phyloP scores from a whole-genome alignment of 2,888 invertebrate genomes.

The Plutella xylostella region DNA sequence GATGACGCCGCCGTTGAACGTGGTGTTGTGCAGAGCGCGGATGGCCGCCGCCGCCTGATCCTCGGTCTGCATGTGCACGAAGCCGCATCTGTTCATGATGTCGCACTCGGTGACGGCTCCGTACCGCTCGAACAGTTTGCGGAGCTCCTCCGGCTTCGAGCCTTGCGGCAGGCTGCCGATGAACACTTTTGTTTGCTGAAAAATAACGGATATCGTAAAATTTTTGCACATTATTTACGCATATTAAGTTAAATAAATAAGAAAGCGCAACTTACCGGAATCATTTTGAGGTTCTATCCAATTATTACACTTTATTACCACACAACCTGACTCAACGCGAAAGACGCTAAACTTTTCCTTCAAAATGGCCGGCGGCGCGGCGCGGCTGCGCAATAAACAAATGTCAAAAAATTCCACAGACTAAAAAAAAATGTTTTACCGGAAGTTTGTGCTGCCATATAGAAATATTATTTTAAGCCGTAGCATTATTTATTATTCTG shows the following conservation, averaged over 20 bases:
- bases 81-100: slow-evolving; percentile 94
- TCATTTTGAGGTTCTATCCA: slow-evolving; percentile 37
- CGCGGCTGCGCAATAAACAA: too few relatives aligned
- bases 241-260: neutral
- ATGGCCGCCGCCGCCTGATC: slow-evolving; percentile 87
- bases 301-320: too few relatives aligned
- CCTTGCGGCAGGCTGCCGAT: slow-evolving; percentile 91
- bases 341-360: slow-evolving; percentile 1
- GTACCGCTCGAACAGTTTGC: slow-evolving; percentile 85
- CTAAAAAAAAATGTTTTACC: too few relatives aligned
- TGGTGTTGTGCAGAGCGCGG: slow-evolving; percentile 81
- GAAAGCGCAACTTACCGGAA: slow-evolving; percentile 45
- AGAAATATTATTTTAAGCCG: too few relatives aligned
- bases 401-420: too few relatives aligned
- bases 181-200: slow-evolving; percentile 87
- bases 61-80: slow-evolving; percentile 89
- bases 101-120: slow-evolving; percentile 94
- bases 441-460: too few relatives aligned
- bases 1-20: slow-evolving; percentile 86
- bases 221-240: slow-evolving; percentile 8
- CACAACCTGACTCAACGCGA: neutral
- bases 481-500: too few relatives aligned
- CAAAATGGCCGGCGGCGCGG: slow-evolving; percentile 17
- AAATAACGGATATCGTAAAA: slow-evolving; percentile 20
- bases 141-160: slow-evolving; percentile 84